Evolutionary conservation across 2,888 invertebrate species (phyloP).

Genomic region (Laspeyria flexula): DNA sequence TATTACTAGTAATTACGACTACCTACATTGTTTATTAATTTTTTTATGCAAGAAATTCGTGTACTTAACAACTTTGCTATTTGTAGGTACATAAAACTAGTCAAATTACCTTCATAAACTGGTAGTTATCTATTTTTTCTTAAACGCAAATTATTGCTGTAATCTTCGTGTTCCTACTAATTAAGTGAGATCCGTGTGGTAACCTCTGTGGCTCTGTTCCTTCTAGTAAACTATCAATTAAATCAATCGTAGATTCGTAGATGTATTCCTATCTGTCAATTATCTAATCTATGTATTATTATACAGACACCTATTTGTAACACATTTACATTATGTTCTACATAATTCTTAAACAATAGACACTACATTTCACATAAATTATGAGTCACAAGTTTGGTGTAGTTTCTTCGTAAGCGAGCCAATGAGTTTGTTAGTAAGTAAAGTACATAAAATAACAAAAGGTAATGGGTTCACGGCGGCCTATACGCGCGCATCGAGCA

Average conservation of each 20-base stretch:
- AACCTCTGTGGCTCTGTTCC: too few species aligned
- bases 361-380: neutral
- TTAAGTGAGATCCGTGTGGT: too few species aligned
- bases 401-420: neutral
- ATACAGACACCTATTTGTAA: too few species aligned
- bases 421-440: conserved; percentile 25
- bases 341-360: neutral
- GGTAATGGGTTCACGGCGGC: conserved; percentile 30
- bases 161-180: neutral
- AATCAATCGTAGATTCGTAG: neutral
- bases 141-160: neutral
- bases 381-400: conserved; percentile 19
- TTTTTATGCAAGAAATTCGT: too few species aligned
- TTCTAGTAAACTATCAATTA: neutral
- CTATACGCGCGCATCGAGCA: conserved; percentile 22
- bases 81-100: too few species aligned
- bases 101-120: too few species aligned
- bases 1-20: too few species aligned
- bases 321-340: neutral
- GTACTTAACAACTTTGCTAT: too few species aligned
- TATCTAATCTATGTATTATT: neutral
- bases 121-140: neutral
- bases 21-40: too few species aligned
- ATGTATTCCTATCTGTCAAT: neutral
- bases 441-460: conserved; percentile 27